Conservation (phyloP, 2,888 invertebrate genomes). For the Oxytorus armatus region DNA sequence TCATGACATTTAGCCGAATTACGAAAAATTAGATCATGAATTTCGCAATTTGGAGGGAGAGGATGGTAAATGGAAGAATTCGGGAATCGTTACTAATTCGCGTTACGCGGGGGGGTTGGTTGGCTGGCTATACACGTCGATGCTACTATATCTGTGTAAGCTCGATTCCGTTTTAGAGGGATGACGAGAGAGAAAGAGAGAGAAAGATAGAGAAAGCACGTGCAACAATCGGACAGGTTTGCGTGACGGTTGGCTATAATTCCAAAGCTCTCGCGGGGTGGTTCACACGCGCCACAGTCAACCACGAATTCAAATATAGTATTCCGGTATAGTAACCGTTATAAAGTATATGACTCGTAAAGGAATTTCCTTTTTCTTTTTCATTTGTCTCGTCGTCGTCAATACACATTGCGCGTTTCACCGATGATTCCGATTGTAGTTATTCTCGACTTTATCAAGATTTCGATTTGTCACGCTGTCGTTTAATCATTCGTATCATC, state of each 20-base stretch:
- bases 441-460: background rate
- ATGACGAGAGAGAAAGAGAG: conserved; percentile 63
- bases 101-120: background rate
- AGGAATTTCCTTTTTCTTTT: conserved; percentile 11
- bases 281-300: conserved; percentile 60
- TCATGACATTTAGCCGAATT: no score
- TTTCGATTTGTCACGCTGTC: conserved; percentile 3
- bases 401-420: conserved; percentile 17
- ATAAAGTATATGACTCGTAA: background rate
- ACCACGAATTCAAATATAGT: conserved; percentile 39
- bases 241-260: conserved; percentile 71
- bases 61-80: background rate
- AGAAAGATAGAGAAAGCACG: conserved; percentile 57
- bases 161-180: conserved; percentile 45
- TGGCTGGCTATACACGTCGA: conserved; percentile 1
- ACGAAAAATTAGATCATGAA: conserved; percentile 76
- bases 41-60: conserved; percentile 61
- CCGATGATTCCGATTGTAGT: conserved; percentile 30
- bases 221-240: conserved; percentile 75
- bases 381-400: conserved; percentile 9
- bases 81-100: background rate
- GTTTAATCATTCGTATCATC: conserved; percentile 6
- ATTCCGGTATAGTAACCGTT: background rate
- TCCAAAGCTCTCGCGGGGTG: conserved; percentile 62
- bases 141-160: conserved; percentile 12